Conservation (phyloP, 2,888 invertebrate genomes). For the Blera fallax region DNA sequence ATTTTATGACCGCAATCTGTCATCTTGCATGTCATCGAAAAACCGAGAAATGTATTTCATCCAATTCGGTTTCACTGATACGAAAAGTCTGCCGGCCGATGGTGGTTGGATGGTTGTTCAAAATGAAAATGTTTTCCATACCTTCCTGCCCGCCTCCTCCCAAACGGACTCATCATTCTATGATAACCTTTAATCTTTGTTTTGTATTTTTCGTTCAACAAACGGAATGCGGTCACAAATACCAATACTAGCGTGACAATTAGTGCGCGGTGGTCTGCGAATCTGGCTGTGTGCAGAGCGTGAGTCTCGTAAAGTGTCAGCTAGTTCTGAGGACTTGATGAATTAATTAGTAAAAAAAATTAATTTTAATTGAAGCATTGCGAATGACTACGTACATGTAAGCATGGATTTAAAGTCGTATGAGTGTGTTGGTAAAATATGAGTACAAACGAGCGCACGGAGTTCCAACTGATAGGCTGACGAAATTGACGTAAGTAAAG, state of each 20-base stretch:
- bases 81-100: background rate
- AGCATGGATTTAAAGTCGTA: too few species aligned
- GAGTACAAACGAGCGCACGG: constrained; percentile 1
- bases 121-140: constrained; percentile 2
- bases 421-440: background rate
- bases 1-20: constrained; percentile 48
- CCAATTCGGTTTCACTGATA: constrained; percentile 11
- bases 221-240: constrained; percentile 66
- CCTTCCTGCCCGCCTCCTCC: background rate
- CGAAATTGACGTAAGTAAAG: constrained; percentile 46
- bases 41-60: background rate
- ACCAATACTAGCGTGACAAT: constrained; percentile 15
- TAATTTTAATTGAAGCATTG: constrained; percentile 47
- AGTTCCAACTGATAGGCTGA: constrained; percentile 24
- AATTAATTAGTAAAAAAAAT: constrained; percentile 64
- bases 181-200: constrained; percentile 68
- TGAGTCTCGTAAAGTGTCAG: constrained; percentile 24
- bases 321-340: constrained; percentile 48
- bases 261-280: constrained; percentile 6
- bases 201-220: constrained; percentile 41
- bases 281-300: background rate
- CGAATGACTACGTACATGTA: too few species aligned
- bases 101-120: constrained; percentile 3
- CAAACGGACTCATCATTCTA: background rate
- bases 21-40: constrained; percentile 26